A percentile compares a stretch with the other conserved stretches of the same genome.
These are phyloP conservation scores for Mareca penelope DNA, from an alignment of 2,797 vertebrate genomes.

Conservation along the genomic window DNA sequence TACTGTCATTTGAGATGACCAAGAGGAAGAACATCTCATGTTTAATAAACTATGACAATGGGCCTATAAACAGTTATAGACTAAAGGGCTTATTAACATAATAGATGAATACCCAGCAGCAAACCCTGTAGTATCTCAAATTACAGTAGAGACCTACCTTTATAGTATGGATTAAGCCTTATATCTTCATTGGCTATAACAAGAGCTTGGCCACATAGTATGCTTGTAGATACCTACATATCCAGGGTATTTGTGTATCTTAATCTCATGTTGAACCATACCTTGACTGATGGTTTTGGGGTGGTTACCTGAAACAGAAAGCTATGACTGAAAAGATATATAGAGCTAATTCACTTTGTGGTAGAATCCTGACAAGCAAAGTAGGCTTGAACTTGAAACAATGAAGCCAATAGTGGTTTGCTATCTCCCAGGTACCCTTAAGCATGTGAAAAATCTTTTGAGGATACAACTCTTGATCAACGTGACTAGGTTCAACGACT, in stretches of 20 bases:
- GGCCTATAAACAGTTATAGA: background rate
- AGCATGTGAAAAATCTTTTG: background rate
- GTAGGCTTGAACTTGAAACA: background rate
- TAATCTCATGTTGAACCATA: background rate
- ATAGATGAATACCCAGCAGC: background rate
- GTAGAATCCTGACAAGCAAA: background rate
- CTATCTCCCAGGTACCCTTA: background rate
- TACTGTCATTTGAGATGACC: background rate
- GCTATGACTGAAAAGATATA: background rate
- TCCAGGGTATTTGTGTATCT: background rate
- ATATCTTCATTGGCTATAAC: rapidly evolving
- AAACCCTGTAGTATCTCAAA: rapidly evolving
- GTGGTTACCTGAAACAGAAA: background rate
- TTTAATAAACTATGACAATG: background rate
- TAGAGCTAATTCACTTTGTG: background rate
- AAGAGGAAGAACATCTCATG: background rate
- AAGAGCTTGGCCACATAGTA: background rate
- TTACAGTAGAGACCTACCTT: background rate
- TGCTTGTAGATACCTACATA: background rate
- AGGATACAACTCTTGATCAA: background rate
- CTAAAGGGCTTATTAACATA: background rate
- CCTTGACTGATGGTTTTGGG: background rate
- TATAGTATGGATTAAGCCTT: background rate
- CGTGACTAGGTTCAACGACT: background rate
- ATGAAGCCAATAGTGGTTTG: background rate